These are phyloP conservation scores for Pediacus dermestoides DNA, from an alignment of 2,888 invertebrate genomes.

Conservation along the genomic window DNA sequence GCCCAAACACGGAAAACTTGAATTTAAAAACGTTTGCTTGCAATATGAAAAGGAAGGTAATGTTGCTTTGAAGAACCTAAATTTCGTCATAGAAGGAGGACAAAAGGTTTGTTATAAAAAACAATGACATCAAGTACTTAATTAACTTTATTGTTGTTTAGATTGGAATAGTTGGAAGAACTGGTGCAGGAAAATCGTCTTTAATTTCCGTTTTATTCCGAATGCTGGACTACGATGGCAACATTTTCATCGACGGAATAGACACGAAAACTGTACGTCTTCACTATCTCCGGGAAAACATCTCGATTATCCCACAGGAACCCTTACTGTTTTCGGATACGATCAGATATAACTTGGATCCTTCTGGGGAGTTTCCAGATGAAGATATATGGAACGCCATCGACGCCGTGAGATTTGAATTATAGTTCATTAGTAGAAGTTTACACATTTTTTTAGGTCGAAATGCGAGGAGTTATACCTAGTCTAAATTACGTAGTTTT, in stretches of 20 bases:
- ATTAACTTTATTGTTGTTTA: too few relatives aligned
- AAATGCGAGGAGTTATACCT: slow-evolving; percentile 64
- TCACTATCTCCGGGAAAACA: slow-evolving; percentile 70
- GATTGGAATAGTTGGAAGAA: slow-evolving; percentile 80
- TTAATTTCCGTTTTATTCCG: slow-evolving; percentile 79
- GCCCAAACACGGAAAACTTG: slow-evolving; percentile 60
- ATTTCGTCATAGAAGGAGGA: slow-evolving; percentile 58
- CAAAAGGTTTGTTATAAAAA: too few relatives aligned
- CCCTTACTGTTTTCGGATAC: slow-evolving; percentile 80
- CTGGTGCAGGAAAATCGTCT: slow-evolving; percentile 87
- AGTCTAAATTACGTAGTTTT: slow-evolving; percentile 62
- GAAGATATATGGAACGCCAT: slow-evolving; percentile 72
- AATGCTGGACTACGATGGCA: slow-evolving; percentile 71
- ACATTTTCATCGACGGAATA: slow-evolving; percentile 70
- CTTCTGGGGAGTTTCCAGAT: slow-evolving; percentile 71
- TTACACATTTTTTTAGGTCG: slow-evolving; percentile 54
- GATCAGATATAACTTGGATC: slow-evolving; percentile 78
- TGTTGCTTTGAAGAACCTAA: slow-evolving; percentile 66
- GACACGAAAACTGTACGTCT: slow-evolving; percentile 68
- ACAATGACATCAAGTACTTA: too few relatives aligned
- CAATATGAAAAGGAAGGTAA: slow-evolving; percentile 60
- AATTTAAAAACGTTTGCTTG: slow-evolving; percentile 59
- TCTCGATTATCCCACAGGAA: slow-evolving; percentile 90
- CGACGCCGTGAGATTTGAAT: slow-evolving; percentile 52
- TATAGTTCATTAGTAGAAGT: slow-evolving; percentile 1